phyloP scores from a whole-genome alignment of 2,113 vertebrate genomes.

The Eidolon helvum region DNA sequence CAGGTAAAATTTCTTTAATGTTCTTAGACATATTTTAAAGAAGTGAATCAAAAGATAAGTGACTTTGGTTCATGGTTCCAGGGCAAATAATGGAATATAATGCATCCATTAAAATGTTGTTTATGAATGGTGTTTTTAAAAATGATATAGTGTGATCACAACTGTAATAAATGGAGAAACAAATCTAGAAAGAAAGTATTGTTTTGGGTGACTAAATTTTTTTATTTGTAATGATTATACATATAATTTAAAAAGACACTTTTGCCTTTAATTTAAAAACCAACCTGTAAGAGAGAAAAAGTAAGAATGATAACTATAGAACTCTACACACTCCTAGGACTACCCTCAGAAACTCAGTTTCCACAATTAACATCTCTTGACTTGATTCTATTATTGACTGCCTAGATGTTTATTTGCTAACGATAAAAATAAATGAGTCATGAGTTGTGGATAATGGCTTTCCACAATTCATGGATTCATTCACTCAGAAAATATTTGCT shows the following conservation, averaged over 20 bases:
- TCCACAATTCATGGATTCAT: neutral
- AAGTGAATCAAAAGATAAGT: neutral
- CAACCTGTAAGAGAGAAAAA: neutral
- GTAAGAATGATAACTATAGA: neutral
- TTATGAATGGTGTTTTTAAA: neutral
- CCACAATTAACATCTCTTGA: neutral
- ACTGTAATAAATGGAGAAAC: neutral
- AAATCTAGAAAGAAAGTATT: neutral
- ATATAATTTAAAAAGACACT: neutral
- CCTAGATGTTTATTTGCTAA: neutral
- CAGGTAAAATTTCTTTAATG: neutral
- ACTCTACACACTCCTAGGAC: neutral
- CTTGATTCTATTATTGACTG: neutral
- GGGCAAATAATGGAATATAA: neutral
- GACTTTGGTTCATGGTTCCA: neutral
- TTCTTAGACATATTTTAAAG: neutral
- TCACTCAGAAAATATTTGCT: neutral
- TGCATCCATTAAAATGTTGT: neutral
- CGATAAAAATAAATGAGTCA: neutral
- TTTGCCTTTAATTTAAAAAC: neutral
- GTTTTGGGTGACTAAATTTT: neutral
- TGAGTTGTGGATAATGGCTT: neutral
- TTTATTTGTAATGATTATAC: neutral
- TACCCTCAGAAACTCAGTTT: neutral
- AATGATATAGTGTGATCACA: neutral